phyloP scores from a whole-genome alignment of 2,797 vertebrate genomes.

The Micromesistius poutassou region DNA sequence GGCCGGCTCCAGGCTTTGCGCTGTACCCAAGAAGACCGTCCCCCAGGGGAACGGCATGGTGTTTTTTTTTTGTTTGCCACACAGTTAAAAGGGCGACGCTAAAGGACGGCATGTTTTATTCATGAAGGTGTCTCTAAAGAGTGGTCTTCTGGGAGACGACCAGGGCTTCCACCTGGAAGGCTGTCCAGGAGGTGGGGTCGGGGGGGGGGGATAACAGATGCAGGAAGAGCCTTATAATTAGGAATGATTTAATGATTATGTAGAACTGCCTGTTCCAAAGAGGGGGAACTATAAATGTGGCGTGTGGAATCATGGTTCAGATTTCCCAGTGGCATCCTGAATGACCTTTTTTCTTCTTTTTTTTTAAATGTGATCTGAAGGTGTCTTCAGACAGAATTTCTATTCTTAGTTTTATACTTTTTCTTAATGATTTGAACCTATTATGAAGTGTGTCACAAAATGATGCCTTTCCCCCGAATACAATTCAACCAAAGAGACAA shows the following conservation, averaged over 20 bases:
- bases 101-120: conserved; percentile 48
- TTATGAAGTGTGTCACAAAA: not conserved
- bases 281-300: not conserved
- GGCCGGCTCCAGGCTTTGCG: not conserved
- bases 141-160: conserved; percentile 7
- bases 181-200: conserved; percentile 15
- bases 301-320: not conserved
- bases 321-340: not conserved
- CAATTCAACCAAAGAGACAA: too few species aligned
- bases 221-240: not conserved
- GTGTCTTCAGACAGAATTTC: not conserved
- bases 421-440: not conserved
- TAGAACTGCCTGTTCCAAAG: not conserved
- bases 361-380: not conserved
- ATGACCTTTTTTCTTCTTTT: not conserved
- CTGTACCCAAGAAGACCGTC: not conserved
- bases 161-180: conserved; percentile 27
- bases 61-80: not conserved
- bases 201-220: not conserved
- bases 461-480: too few species aligned
- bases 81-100: conserved; percentile 15
- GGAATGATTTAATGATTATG: conserved; percentile 2
- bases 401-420: not conserved
- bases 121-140: conserved; percentile 30
- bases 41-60: not conserved